These are phyloP conservation scores for Megaceryle maxima DNA, from an alignment of 2,113 vertebrate species.

Conservation along the genomic window DNA sequence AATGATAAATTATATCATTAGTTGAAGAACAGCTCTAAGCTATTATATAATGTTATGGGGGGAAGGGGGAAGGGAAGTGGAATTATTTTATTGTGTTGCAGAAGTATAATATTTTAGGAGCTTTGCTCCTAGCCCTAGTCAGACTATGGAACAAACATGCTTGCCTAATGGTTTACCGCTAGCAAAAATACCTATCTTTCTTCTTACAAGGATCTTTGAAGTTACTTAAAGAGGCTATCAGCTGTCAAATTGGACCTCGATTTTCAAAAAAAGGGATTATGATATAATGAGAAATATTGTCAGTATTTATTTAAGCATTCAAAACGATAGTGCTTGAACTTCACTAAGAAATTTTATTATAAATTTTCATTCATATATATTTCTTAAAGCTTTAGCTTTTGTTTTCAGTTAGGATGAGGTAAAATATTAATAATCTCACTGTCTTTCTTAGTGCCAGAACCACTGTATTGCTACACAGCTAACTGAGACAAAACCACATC, in stretches of 20 bases:
- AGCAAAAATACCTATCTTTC: neutral
- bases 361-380: neutral
- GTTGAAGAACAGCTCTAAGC: neutral
- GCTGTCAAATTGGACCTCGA: neutral
- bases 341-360: neutral
- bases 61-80: no score
- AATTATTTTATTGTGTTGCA: neutral
- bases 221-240: neutral
- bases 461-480: neutral
- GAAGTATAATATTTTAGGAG: neutral
- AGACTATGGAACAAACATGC: neutral
- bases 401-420: neutral
- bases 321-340: neutral
- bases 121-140: neutral
- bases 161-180: neutral
- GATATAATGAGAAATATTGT: neutral
- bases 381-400: neutral
- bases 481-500: neutral
- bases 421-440: neutral
- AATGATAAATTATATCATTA: neutral
- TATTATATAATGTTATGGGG: neutral
- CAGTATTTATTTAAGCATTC: neutral
- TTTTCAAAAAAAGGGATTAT: neutral
- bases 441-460: neutral
- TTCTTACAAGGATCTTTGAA: neutral